These are phyloP conservation scores for Calephelis virginiensis DNA, from an alignment of 1,140 invertebrate genomes.

Conservation along the genomic window DNA sequence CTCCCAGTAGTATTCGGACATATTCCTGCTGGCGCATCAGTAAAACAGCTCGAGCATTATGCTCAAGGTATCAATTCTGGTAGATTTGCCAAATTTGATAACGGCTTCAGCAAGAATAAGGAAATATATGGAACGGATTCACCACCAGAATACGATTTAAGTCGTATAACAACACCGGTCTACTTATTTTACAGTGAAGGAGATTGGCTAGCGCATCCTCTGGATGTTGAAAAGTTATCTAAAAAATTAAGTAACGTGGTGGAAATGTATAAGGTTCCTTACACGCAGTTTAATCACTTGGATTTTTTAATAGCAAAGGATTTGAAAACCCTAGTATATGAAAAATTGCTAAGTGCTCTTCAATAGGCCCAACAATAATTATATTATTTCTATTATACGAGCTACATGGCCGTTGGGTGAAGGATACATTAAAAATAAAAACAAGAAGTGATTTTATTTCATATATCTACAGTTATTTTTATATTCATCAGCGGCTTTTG, in stretches of 20 bases:
- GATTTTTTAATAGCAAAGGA: constrained; percentile 77
- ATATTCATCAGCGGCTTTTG: no score
- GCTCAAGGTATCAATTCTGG: constrained; percentile 81
- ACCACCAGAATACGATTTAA: constrained; percentile 42
- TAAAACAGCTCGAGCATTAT: constrained; percentile 87
- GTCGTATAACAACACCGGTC: constrained; percentile 79
- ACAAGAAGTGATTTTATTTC: no score
- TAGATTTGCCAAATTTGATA: constrained; percentile 81
- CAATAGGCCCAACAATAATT: not conserved
- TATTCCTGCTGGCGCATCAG: constrained; percentile 88
- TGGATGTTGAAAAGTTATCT: constrained; percentile 59
- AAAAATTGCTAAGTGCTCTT: constrained; percentile 5
- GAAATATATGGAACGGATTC: no score
- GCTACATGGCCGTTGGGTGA: no score
- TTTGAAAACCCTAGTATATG: constrained; percentile 41
- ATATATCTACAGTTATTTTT: no score
- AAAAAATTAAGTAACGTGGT: constrained; percentile 60
- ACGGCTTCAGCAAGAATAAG: constrained; percentile 49
- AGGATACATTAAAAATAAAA: no score
- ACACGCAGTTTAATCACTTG: constrained; percentile 71
- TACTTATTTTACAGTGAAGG: constrained; percentile 81
- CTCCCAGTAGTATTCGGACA: constrained; percentile 86
- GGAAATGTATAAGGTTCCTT: constrained; percentile 46
- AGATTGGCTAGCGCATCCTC: constrained; percentile 77
- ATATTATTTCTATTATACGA: no score